phyloP scores from a whole-genome alignment of 2,888 invertebrate species.

The Mythimna impura region DNA sequence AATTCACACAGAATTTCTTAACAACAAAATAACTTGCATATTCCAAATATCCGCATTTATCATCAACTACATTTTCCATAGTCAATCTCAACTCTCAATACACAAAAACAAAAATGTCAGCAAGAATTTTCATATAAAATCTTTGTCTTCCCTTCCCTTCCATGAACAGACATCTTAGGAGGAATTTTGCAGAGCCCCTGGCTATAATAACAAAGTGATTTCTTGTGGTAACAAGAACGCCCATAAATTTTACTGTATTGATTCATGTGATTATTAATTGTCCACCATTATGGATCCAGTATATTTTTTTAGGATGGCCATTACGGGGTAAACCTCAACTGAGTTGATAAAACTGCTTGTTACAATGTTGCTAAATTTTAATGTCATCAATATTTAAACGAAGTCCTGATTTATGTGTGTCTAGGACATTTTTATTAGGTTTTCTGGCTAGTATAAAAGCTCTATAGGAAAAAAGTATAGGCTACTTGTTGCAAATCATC shows the following conservation, averaged over 20 bases:
- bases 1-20: neutral
- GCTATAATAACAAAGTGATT: slow-evolving; percentile 64
- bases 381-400: slow-evolving; percentile 23
- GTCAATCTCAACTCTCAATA: slow-evolving; percentile 26
- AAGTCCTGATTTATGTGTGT: slow-evolving; percentile 39
- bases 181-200: slow-evolving; percentile 51
- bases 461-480: neutral
- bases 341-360: slow-evolving; percentile 19
- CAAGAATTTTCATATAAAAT: slow-evolving; percentile 65
- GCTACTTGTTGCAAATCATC: too few relatives aligned
- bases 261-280: slow-evolving; percentile 71
- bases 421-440: slow-evolving; percentile 20
- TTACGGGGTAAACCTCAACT: slow-evolving; percentile 13
- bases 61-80: slow-evolving; percentile 5
- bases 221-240: slow-evolving; percentile 67
- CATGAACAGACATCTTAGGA: slow-evolving; percentile 41
- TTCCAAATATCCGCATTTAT: slow-evolving; percentile 4
- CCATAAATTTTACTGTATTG: slow-evolving; percentile 69
- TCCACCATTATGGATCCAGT: slow-evolving; percentile 39
- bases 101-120: slow-evolving; percentile 36
- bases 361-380: slow-evolving; percentile 49
- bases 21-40: slow-evolving; percentile 12
- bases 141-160: slow-evolving; percentile 37
- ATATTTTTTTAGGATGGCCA: slow-evolving; percentile 42
- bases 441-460: neutral